Conservation (phyloP, 2,888 invertebrate genomes). For the Limnephilus rhombicus region DNA sequence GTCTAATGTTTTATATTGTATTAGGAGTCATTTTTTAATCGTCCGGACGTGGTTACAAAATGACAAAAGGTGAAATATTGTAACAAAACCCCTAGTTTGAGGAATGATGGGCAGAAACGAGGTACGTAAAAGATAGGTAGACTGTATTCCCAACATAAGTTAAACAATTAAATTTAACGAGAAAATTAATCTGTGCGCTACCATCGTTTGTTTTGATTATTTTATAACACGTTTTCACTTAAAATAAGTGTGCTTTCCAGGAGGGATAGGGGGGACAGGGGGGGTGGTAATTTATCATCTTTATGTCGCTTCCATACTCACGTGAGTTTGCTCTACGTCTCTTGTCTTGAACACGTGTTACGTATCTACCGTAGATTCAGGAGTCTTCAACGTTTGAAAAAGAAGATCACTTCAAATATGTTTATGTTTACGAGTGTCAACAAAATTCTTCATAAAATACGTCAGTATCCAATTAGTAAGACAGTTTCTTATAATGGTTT, state of each 20-base stretch:
- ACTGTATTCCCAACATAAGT: not conserved
- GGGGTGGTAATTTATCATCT: not conserved
- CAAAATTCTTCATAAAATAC: no score
- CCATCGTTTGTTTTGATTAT: conserved; percentile 10
- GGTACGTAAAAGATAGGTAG: not conserved
- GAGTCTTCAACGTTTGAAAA: not conserved
- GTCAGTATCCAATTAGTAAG: no score
- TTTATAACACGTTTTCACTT: conserved; percentile 12
- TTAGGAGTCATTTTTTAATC: no score
- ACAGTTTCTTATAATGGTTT: no score
- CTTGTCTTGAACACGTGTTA: not conserved
- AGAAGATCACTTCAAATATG: not conserved
- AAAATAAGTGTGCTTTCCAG: not conserved
- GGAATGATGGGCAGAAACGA: not conserved
- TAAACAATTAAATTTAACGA: not conserved
- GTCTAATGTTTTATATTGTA: no score
- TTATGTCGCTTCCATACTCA: not conserved
- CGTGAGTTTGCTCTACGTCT: conserved; percentile 1
- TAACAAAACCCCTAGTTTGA: not conserved
- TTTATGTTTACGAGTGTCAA: no score
- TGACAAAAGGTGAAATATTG: not conserved
- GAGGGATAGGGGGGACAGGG: not conserved
- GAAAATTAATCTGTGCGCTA: conserved; percentile 3
- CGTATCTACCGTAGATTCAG: not conserved
- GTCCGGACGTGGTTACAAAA: not conserved